Conservation (phyloP, 2,888 invertebrate genomes). For the Diarsia dahlii region DNA sequence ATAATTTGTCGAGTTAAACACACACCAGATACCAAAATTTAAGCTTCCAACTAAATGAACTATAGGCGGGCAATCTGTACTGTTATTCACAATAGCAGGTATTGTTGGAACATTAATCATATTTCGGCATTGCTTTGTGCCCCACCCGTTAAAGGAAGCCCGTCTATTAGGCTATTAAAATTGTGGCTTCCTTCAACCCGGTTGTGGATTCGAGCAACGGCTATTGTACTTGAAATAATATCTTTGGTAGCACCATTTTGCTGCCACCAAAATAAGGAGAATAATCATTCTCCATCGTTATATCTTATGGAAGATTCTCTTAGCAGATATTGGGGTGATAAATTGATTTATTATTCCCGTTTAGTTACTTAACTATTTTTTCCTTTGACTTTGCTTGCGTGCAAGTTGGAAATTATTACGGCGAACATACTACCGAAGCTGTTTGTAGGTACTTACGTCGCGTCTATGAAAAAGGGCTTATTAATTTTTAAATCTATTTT, state of each 20-base stretch:
- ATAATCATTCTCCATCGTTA: neutral
- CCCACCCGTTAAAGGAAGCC: constrained; percentile 46
- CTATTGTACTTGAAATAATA: constrained; percentile 37
- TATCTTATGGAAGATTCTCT: neutral
- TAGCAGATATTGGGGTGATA: neutral
- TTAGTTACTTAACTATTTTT: neutral
- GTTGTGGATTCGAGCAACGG: constrained; percentile 18
- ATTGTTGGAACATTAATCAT: constrained; percentile 48
- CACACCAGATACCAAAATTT: neutral
- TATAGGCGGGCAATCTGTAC: constrained; percentile 8
- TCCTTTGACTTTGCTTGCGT: neutral
- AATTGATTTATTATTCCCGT: neutral
- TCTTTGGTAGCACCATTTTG: constrained; percentile 18
- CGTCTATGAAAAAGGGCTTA: too few species aligned
- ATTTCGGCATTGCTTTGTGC: constrained; percentile 47
- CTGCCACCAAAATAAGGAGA: neutral
- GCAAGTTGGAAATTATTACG: neutral
- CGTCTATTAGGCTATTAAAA: constrained; percentile 50
- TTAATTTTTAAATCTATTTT: too few species aligned
- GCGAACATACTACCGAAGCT: neutral
- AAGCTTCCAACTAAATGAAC: constrained; percentile 5
- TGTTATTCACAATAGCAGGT: constrained; percentile 21
- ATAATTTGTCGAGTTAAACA: neutral
- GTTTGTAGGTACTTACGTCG: too few species aligned
- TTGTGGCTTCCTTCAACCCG: constrained; percentile 43